Evolutionary conservation across 2,888 invertebrate genomes (phyloP).

Genomic region (Beris chalybata): DNA sequence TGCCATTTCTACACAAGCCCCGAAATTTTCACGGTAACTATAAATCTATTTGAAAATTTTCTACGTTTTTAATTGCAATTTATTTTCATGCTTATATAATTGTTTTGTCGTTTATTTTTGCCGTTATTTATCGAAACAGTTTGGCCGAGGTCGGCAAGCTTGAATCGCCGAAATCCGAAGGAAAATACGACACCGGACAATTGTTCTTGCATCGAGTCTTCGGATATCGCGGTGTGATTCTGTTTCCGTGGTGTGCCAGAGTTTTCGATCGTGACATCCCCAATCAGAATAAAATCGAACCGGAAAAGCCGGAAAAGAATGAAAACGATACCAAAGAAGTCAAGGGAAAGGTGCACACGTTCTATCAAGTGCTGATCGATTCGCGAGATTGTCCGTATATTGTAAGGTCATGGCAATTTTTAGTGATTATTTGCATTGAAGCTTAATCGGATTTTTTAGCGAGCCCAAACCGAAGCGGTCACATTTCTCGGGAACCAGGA

Average conservation of each 20-base stretch:
- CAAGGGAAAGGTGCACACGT: slow-evolving; percentile 88
- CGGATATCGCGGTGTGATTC: slow-evolving; percentile 93
- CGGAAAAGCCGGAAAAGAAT: slow-evolving; percentile 47
- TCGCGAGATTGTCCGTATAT: slow-evolving; percentile 95
- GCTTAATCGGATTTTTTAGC: slow-evolving; percentile 53
- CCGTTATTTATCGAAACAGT: slow-evolving; percentile 57
- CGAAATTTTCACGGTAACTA: slow-evolving; percentile 34
- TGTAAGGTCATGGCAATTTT: slow-evolving; percentile 42
- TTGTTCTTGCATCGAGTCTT: slow-evolving; percentile 95
- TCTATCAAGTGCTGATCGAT: slow-evolving; percentile 97
- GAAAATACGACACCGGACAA: slow-evolving; percentile 95
- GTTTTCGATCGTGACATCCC: slow-evolving; percentile 92
- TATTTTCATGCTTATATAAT: slow-evolving; percentile 26
- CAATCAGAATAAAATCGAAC: slow-evolving; percentile 62
- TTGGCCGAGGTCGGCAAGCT: slow-evolving; percentile 93
- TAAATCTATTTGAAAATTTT: neutral
- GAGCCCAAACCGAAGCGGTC: slow-evolving; percentile 97
- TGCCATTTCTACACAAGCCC: slow-evolving; percentile 29
- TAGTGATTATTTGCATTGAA: no score
- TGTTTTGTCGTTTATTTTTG: slow-evolving; percentile 1
- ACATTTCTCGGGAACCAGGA: slow-evolving; percentile 97
- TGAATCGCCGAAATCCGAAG: slow-evolving; percentile 78
- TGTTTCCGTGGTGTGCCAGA: slow-evolving; percentile 95
- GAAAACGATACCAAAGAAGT: slow-evolving; percentile 76
- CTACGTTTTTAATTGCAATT: neutral